A percentile compares a stretch with the other conserved stretches of the same genome.
phyloP scores from a whole-genome alignment of 2,113 vertebrate genomes.

The Nanorana parkeri region DNA sequence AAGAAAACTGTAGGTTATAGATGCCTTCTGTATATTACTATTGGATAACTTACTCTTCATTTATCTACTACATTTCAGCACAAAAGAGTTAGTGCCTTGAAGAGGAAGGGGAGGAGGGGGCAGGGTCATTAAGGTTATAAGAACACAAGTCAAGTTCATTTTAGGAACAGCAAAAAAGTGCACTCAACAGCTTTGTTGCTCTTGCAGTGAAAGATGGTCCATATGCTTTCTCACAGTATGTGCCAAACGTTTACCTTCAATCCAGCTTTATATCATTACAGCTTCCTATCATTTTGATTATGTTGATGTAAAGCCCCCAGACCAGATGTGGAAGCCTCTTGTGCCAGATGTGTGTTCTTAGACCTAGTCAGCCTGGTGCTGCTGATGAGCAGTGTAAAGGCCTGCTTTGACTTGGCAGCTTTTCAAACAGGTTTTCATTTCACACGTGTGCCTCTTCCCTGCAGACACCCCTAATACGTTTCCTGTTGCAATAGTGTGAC shows the following conservation, averaged over 20 bases:
- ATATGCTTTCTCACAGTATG: conserved; percentile 23
- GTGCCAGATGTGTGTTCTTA: conserved; percentile 34
- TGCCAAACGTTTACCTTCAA: conserved; percentile 38
- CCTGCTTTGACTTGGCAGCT: conserved; percentile 39
- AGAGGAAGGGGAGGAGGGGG: background rate
- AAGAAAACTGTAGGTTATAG: background rate
- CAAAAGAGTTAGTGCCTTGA: background rate
- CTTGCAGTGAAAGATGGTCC: background rate
- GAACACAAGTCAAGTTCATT: background rate
- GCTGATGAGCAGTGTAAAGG: conserved; percentile 42
- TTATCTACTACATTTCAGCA: background rate
- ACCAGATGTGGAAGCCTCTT: conserved; percentile 39
- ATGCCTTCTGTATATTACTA: background rate
- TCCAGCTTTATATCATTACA: conserved; percentile 38
- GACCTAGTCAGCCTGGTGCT: conserved; percentile 9
- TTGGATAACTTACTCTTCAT: too few species aligned
- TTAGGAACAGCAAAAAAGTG: conserved; percentile 9
- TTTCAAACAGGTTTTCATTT: conserved; percentile 51
- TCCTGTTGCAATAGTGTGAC: conserved; percentile 24
- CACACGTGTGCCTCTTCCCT: conserved; percentile 29
- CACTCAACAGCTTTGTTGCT: conserved; percentile 6
- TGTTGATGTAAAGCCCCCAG: conserved; percentile 30
- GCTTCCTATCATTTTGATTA: conserved; percentile 45
- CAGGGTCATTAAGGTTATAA: background rate
- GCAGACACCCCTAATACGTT: conserved; percentile 4